phyloP scores from a whole-genome alignment of 2,888 invertebrate genomes.

The Lasioglossum leucozonium region DNA sequence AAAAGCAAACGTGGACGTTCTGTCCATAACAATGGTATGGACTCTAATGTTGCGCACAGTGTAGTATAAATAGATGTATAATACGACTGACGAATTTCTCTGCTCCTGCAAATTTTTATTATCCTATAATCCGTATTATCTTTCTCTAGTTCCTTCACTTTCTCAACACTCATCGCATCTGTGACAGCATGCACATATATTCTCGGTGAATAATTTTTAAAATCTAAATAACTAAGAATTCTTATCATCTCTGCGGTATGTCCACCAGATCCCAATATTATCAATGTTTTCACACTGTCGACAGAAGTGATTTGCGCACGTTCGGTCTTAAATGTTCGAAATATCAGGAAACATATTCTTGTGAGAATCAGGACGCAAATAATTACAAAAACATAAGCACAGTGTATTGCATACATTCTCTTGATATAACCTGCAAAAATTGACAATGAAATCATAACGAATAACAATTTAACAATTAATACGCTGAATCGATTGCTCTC shows the following conservation, averaged over 20 bases:
- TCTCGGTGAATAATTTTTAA: constrained; percentile 89
- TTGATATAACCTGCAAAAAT: constrained; percentile 50
- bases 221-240: constrained; percentile 88
- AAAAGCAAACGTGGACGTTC: constrained; percentile 92
- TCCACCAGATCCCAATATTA: constrained; percentile 93
- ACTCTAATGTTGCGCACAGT: constrained; percentile 88
- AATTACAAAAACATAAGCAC: constrained; percentile 30
- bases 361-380: constrained; percentile 31
- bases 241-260: constrained; percentile 98
- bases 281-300: constrained; percentile 84
- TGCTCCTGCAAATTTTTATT: constrained; percentile 91
- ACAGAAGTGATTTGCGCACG: constrained; percentile 10
- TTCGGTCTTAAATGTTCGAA: constrained; percentile 54
- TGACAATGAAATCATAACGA: neutral
- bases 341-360: constrained; percentile 72
- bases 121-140: constrained; percentile 85
- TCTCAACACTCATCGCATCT: constrained; percentile 91
- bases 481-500: neutral
- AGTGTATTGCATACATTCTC: constrained; percentile 41
- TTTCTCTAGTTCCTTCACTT: constrained; percentile 87
- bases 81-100: constrained; percentile 95
- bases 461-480: neutral
- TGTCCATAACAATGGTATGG: constrained; percentile 89
- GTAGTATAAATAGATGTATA: constrained; percentile 92
- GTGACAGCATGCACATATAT: constrained; percentile 92